Evolutionary conservation across 2,888 invertebrate genomes (phyloP), one percentile per base, ranked within the genome.

Genomic region (Holacanthella duospinosa): DNA sequence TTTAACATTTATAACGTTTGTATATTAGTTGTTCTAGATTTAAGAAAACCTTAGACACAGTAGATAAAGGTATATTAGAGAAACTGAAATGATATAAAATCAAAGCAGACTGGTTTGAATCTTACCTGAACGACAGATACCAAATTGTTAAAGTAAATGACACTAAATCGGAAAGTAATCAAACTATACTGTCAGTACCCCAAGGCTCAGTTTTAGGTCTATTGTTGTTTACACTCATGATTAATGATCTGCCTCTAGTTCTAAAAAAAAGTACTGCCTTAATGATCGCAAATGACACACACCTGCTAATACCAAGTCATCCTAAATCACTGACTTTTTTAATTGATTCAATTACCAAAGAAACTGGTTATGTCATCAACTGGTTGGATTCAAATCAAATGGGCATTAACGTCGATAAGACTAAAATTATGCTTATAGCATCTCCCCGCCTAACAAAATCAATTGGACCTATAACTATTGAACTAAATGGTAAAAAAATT

Each of bases 261-360:
- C n/a, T 57, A 4, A 29, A 36, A 29, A 9, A 57, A n/a, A n/a
- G 57, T 6, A 9, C n/a, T 9, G 29, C 36, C 4, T 29, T 29
- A 9, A 9, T 57, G n/a, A 29, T 57, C 29, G 57, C 57, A 9
- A 29, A 57, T 57, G 36, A 57, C 29, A 57, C 29, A 6, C 24
- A 16, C 3, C 6, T 57, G 4, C 6, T n/a, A 2, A 9, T 21
- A 9, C n/a, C 48, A n/a, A 21, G 48, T 4, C 48, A 9, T 21
- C 48, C 48, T 21, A 21, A 21, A 4, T 4, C 4, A n/a, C 4
- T 48, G 4, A 9, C 4, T 4, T 4, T 16, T n/a, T 21, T 48
- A 16, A 4, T 48, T n/a, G 19, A 48, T 4, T 4, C 6, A 48
- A 4, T 48, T 4, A 48, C 4, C 12, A 36, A 36, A 6, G 16